These are phyloP conservation scores for Aromia moschata DNA, from an alignment of 2,888 invertebrate genomes.

Conservation along the genomic window DNA sequence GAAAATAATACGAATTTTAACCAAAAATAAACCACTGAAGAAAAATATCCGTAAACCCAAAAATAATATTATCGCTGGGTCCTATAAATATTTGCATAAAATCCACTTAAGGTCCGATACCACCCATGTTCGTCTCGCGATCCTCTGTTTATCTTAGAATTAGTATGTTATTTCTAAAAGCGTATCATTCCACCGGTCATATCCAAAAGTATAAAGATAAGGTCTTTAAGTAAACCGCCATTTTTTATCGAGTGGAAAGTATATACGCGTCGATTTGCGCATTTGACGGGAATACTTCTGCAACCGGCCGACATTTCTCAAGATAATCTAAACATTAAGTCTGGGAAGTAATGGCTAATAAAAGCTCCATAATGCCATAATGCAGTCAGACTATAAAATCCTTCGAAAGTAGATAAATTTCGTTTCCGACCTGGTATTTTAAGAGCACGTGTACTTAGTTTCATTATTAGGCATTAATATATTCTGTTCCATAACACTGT, in stretches of 20 bases:
- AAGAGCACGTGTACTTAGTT: too few relatives aligned
- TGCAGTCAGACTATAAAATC: too few relatives aligned
- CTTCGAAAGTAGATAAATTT: too few relatives aligned
- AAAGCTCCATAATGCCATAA: not conserved
- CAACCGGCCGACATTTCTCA: constrained; percentile 13
- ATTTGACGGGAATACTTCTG: constrained; percentile 7
- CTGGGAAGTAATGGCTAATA: not conserved
- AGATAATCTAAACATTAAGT: constrained; percentile 7
- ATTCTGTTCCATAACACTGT: too few relatives aligned
- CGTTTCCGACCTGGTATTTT: too few relatives aligned
- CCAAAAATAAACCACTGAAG: not conserved
- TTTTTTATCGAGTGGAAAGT: not conserved
- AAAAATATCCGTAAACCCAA: not conserved
- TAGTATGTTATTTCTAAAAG: constrained; percentile 7
- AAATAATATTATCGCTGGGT: not conserved
- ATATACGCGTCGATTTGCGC: constrained; percentile 4
- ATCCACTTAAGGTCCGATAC: not conserved
- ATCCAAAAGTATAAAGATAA: constrained; percentile 1
- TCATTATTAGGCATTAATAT: too few relatives aligned
- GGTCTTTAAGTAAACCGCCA: constrained; percentile 12
- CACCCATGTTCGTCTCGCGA: not conserved
- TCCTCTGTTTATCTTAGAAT: constrained; percentile 10
- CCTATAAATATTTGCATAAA: constrained; percentile 8
- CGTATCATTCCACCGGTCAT: constrained; percentile 1
- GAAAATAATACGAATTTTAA: too few relatives aligned